Conservation (phyloP, 2,888 invertebrate genomes). For the Eutolmus rufibarbis region DNA sequence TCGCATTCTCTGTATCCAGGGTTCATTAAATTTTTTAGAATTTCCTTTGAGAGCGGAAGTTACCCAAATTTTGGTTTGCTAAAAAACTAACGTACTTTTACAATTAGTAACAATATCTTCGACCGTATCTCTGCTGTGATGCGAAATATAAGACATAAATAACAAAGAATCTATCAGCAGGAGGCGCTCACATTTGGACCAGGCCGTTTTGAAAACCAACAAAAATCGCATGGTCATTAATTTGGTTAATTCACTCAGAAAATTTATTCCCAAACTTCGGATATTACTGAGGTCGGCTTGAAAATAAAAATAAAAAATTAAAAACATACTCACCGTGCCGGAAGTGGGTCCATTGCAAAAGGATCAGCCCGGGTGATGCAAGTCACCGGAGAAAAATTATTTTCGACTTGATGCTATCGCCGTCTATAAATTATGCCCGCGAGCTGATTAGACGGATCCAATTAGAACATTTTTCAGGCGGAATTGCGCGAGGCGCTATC, state of each 20-base stretch:
- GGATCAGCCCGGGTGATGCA: neutral
- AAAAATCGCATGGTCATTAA: slow-evolving; percentile 1
- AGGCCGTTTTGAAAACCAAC: slow-evolving; percentile 9
- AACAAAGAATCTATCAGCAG: neutral
- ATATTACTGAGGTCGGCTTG: neutral
- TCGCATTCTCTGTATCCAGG: neutral
- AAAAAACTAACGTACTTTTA: neutral
- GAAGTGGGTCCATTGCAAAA: neutral
- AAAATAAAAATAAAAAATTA: neutral
- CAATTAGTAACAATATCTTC: neutral
- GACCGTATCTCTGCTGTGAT: neutral
- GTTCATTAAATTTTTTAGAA: neutral
- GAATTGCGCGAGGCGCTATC: slow-evolving; percentile 22
- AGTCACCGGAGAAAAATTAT: neutral
- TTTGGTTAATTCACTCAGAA: slow-evolving; percentile 16
- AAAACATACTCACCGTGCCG: neutral
- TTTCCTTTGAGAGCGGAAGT: neutral
- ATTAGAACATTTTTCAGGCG: slow-evolving; percentile 10
- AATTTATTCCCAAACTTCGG: neutral
- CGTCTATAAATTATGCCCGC: neutral
- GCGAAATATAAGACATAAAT: neutral
- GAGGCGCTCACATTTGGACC: neutral
- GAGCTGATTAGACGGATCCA: neutral
- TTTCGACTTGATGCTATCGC: neutral
- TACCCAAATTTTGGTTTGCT: neutral